Conservation (phyloP, 2,797 vertebrate species). For the Cottoperca gobio region DNA sequence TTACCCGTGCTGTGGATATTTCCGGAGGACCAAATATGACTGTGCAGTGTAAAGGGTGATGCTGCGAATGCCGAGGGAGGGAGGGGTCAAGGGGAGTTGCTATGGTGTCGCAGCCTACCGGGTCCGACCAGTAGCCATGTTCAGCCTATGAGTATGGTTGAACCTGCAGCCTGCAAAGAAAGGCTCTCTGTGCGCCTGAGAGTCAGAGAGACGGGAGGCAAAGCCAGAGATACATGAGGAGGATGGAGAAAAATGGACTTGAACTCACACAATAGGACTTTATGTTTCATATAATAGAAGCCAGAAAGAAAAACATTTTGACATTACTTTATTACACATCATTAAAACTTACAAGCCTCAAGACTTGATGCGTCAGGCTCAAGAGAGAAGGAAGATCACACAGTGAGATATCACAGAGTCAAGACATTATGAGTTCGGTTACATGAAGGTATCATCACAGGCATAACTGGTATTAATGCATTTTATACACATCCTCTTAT, state of each 20-base stretch:
- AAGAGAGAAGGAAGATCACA: slow-evolving; percentile 41
- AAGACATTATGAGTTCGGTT: slow-evolving; percentile 33
- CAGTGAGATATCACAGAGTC: slow-evolving; percentile 70
- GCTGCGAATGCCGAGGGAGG: slow-evolving; percentile 80
- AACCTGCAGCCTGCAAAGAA: slow-evolving; percentile 74
- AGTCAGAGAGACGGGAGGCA: slow-evolving; percentile 25
- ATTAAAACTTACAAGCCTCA: slow-evolving; percentile 71
- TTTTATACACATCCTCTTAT: slow-evolving; percentile 28
- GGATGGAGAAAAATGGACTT: background rate
- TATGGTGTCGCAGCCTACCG: slow-evolving; percentile 87
- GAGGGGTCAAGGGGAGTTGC: slow-evolving; percentile 85
- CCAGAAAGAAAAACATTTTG: slow-evolving; percentile 17
- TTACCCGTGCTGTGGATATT: slow-evolving; percentile 88
- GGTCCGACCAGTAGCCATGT: slow-evolving; percentile 82
- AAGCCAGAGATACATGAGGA: background rate
- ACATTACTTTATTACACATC: slow-evolving; percentile 73
- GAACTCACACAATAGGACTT: background rate
- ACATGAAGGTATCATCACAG: slow-evolving; percentile 29
- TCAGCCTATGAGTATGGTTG: slow-evolving; percentile 78
- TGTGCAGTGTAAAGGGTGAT: slow-evolving; percentile 86
- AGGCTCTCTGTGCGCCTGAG: slow-evolving; percentile 25
- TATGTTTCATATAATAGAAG: slow-evolving; percentile 21
- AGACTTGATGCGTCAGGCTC: slow-evolving; percentile 72
- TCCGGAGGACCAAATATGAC: slow-evolving; percentile 92
- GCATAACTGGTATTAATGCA: slow-evolving; percentile 25